These are phyloP conservation scores for Rattus norvegicus DNA, from an alignment of 2,113 vertebrate species.

Conservation along the genomic window DNA sequence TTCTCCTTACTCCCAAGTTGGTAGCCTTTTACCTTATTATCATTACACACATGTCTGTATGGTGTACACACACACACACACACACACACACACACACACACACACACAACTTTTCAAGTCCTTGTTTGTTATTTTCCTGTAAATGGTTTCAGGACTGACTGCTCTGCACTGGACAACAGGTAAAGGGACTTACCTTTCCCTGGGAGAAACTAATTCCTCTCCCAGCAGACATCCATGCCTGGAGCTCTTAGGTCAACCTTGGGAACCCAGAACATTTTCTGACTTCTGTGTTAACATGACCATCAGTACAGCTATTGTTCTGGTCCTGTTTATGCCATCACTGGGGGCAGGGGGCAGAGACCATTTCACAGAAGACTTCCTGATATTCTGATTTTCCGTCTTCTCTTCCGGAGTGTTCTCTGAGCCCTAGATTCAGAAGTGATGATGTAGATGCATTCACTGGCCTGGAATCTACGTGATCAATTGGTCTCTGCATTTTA, in stretches of 20 bases:
- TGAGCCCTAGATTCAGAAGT: neutral
- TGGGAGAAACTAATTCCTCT: neutral
- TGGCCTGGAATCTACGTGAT: neutral
- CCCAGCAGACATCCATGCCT: too few species aligned
- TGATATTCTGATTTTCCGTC: too few species aligned
- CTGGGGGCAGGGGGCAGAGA: neutral
- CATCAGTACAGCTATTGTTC: neutral
- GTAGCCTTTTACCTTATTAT: neutral
- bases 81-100: too few species aligned
- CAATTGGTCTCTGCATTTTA: neutral
- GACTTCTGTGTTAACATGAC: neutral
- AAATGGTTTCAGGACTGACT: neutral
- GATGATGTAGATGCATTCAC: neutral
- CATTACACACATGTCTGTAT: too few species aligned
- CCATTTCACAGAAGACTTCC: neutral
- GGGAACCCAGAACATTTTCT: neutral
- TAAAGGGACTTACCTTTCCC: neutral
- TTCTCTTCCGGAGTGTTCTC: neutral
- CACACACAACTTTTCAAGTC: too few species aligned
- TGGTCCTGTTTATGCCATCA: neutral
- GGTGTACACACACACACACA: too few species aligned
- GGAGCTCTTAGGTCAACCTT: neutral
- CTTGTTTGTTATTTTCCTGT: neutral
- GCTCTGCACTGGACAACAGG: neutral
- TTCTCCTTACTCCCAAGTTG: too few species aligned